Base-by-base conservation (phyloP, 2,888 invertebrate genomes). In the Rhopalosiphum nymphaeae region DNA sequence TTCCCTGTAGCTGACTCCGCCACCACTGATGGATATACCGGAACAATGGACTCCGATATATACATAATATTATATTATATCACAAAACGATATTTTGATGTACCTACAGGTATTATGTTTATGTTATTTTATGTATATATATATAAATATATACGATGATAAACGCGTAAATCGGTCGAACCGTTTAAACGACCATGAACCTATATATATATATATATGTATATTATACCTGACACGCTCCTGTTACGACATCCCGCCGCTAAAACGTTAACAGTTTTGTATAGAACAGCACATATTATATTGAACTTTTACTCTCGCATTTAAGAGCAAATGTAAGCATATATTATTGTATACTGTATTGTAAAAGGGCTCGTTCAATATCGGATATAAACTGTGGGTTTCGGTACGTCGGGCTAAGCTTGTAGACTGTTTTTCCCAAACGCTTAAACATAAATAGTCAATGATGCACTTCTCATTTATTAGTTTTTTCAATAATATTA, bases 101-200 rank as follows among this genome's bases (percentile, higher is more conserved):
- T 36, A 78, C 53, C 53, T 53, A 53, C 78, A 78, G 78, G 78
- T n/a, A 78, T 78, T 61, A 61, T 29, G 5, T n/a, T n/a, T 67
- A 36, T 86, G 13, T 86, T 42, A 84, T 84, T 86, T 84, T 86
- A 29, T 44, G 46, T 44, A 44, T 61, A 26, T 44, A 26, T 44
- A 85, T 10, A 11, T 57, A 53, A 42, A 49, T 10, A 53, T 3
- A 42, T 46, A 26, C 36, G 29, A 84, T 11, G 46, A 29, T 53
- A 84, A 78, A 53, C 53, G 53, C 49, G 25, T 42, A 84, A 53
- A 91, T 91, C 90, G 49, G 84, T 78, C 78, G 91, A 36, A 84
- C 84, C 84, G 84, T 91, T 78, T 84, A 78, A 78, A 91, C 78
- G 84, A 49, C 91, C 53, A 16, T 84, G 91, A 84, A 91, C 53